These are phyloP conservation scores for Lepus timidus DNA, from an alignment of 2,113 vertebrate genomes.

Conservation along the genomic window DNA sequence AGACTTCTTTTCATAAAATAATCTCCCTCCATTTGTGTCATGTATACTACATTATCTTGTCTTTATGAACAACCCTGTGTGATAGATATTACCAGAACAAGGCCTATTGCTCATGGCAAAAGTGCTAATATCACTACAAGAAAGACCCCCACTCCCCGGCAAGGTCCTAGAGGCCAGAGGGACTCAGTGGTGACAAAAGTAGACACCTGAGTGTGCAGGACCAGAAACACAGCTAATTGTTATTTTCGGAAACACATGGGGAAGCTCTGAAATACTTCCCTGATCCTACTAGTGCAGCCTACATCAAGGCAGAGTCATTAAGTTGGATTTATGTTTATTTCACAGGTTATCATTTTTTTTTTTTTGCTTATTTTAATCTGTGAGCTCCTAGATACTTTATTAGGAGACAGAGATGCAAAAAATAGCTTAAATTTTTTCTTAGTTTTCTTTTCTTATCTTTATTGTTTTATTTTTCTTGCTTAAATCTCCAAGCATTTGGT, in stretches of 20 bases:
- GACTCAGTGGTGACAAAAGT: neutral
- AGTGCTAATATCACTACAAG: neutral
- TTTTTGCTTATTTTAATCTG: neutral
- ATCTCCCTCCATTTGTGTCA: neutral
- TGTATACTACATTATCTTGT: neutral
- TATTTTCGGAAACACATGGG: neutral
- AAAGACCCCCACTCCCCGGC: neutral
- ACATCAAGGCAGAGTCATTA: neutral
- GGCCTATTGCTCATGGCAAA: too few species aligned
- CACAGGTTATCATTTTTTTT: constrained; percentile 8
- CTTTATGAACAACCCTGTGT: neutral
- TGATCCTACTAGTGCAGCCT: neutral
- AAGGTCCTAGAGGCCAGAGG: neutral
- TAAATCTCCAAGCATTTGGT: neutral
- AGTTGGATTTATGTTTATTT: constrained; percentile 4
- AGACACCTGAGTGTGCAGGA: neutral
- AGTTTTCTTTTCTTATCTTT: constrained; percentile 18
- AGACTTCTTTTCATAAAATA: neutral
- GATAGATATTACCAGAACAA: neutral
- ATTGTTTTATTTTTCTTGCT: neutral
- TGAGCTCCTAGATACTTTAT: neutral
- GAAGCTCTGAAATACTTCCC: neutral
- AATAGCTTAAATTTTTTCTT: neutral
- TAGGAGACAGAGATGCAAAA: neutral
- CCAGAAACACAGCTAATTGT: neutral